phyloP scores from a whole-genome alignment of 2,888 invertebrate species.

The Lasioglossum pauxillum region DNA sequence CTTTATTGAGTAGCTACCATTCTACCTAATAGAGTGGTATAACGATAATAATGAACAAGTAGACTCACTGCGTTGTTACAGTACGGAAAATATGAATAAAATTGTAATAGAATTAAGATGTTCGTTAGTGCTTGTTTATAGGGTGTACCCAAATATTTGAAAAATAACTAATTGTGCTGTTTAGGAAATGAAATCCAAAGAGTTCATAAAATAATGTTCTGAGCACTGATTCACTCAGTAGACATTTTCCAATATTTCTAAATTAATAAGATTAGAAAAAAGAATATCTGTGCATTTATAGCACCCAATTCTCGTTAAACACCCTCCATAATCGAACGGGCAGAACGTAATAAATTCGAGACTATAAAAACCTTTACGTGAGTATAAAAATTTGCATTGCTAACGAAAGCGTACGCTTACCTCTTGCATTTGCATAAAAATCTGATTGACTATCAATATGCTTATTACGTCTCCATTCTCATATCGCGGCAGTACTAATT shows the following conservation, averaged over 20 bases:
- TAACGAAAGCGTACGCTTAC: neutral
- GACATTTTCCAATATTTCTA: neutral
- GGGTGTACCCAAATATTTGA: neutral
- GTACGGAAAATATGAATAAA: neutral
- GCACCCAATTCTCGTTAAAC: neutral
- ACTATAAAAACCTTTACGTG: neutral
- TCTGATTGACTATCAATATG: neutral
- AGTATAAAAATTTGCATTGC: conserved; percentile 5
- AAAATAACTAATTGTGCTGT: neutral
- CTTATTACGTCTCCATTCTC: neutral
- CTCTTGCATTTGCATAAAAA: neutral
- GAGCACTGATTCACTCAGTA: neutral
- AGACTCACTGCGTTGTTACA: too few relatives aligned
- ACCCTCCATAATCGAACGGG: neutral
- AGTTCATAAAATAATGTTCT: neutral
- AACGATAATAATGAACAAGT: neutral
- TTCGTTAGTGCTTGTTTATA: neutral
- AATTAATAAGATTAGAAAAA: neutral
- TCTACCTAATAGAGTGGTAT: neutral
- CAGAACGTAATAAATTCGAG: neutral
- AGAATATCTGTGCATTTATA: neutral
- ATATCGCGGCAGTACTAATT: neutral
- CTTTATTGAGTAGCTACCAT: neutral
- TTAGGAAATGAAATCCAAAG: neutral
- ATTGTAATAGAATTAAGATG: neutral